Percentiles rank a stretch among this genome's conserved stretches.
Evolutionary conservation across 2,888 invertebrate genomes (phyloP).

Genomic region (Sabellastarte sp.): DNA sequence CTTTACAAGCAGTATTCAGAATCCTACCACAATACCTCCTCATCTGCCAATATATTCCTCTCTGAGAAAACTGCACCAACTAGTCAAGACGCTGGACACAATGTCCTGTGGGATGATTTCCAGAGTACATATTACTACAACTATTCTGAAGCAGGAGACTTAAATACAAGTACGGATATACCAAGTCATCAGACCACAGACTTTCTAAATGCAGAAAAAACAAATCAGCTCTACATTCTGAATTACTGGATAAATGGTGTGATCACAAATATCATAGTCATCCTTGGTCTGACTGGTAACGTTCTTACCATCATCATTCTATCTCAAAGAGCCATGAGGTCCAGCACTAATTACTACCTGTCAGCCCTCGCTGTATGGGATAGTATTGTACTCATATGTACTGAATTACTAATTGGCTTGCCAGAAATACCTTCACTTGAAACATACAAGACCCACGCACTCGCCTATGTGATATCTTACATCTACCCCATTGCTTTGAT

Average conservation of each 20-base stretch:
- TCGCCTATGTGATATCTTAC: conserved; percentile 51
- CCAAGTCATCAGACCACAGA: too few species aligned
- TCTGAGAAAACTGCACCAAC: too few species aligned
- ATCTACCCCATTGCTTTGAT: conserved; percentile 75
- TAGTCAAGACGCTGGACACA: too few species aligned
- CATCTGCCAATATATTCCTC: too few species aligned
- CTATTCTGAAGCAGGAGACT: too few species aligned
- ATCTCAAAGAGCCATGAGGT: conserved; percentile 69
- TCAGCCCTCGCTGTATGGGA: conserved; percentile 56
- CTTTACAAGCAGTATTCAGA: too few species aligned
- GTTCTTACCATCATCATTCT: conserved; percentile 64
- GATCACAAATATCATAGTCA: conserved; percentile 46
- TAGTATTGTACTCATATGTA: conserved; percentile 49
- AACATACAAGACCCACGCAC: conserved; percentile 32
- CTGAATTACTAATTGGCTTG: conserved; percentile 46
- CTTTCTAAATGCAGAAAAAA: too few species aligned
- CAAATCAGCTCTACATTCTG: neutral
- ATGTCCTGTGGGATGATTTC: too few species aligned
- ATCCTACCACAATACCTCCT: too few species aligned
- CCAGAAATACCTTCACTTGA: conserved; percentile 29
- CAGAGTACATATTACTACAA: too few species aligned
- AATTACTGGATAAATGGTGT: conserved; percentile 42
- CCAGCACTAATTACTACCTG: conserved; percentile 68
- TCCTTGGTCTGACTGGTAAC: conserved; percentile 72
- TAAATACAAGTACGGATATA: too few species aligned